Base-by-base conservation (phyloP, 2,888 invertebrate genomes). In the Prosopocoilus inquinatus region DNA sequence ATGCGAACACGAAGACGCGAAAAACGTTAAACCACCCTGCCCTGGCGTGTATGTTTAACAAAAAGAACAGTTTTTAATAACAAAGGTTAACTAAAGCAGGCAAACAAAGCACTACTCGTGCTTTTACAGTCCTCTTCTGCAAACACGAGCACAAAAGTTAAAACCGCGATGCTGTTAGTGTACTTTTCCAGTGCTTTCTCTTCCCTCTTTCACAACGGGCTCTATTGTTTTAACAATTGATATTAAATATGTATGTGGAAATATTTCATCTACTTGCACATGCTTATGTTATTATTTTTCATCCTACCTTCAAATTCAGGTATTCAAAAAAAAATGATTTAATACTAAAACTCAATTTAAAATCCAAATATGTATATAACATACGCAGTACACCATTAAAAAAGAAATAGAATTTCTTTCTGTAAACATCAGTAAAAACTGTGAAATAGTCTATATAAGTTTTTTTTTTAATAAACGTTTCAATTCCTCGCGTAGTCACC, bases 81-180 rank as follows among this genome's bases (percentile, higher is more conserved):
- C 61, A 64, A 64, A 62, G 55, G 63, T 52, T 63, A 60, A 62
- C 55, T 64, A 63, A 63, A 63, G 58, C 63, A 45, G 46, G 28
- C 47, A 53, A 60, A 57, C 57, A 60, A 57, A 60, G 57, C 54
- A 57, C 44, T 49, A 57, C 54, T 51, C 55, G 52, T 57, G 60
- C 57, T 52, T 60, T 55, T 55, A 41, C 57, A 54, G 47, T 55
- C 55, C 54, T 49, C 51, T 43, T 36, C 70, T 67, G 68, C 65
- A 71, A 67, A 69, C 66, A 65, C 58, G 57, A 64, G 62, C 64
- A 64, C 65, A 67, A 70, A 70, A 65, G 70, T 68, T 67, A 66
- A 69, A 70, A 69, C 20, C 20, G 20, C 70, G 59, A 45, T 59
- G 50, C 49, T 38, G 46, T 49, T 59, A 55, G 60, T 57, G 57